phyloP scores from a whole-genome alignment of 2,113 vertebrate genomes.

The Vulpes lagopus region DNA sequence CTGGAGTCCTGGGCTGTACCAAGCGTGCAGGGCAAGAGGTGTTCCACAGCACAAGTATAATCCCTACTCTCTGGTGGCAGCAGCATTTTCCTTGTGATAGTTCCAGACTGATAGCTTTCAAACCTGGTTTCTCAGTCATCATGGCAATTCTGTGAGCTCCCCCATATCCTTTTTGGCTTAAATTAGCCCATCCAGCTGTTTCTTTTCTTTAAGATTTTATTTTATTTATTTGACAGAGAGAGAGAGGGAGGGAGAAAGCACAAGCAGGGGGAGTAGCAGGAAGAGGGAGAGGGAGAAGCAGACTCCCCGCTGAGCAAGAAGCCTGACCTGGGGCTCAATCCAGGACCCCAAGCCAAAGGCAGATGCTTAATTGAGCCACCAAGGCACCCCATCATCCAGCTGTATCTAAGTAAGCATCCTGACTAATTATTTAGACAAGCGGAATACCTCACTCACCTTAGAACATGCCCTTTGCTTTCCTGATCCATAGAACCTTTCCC shows the following conservation, averaged over 20 bases:
- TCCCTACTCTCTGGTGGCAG: background rate
- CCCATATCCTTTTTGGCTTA: constrained; percentile 3
- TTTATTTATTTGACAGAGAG: too few species aligned
- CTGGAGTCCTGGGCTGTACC: background rate
- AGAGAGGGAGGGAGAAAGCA: too few species aligned
- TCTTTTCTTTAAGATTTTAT: background rate
- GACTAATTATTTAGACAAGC: background rate
- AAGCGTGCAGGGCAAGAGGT: background rate
- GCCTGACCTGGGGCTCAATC: too few species aligned
- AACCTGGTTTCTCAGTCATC: background rate
- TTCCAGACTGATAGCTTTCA: background rate
- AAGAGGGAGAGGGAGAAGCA: too few species aligned
- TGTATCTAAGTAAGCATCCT: background rate
- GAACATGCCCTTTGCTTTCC: constrained; percentile 22
- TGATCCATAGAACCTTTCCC: background rate
- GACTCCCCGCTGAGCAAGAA: too few species aligned
- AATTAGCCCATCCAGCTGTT: background rate
- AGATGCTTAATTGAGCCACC: too few species aligned
- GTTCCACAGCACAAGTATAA: background rate
- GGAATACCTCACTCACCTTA: background rate
- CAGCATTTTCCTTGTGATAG: background rate
- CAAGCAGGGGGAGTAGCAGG: too few species aligned
- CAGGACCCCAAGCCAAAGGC: too few species aligned
- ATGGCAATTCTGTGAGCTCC: background rate
- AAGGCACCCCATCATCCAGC: background rate